phyloP scores from a whole-genome alignment of 2,888 invertebrate genomes.

The Cheilosia impressa region DNA sequence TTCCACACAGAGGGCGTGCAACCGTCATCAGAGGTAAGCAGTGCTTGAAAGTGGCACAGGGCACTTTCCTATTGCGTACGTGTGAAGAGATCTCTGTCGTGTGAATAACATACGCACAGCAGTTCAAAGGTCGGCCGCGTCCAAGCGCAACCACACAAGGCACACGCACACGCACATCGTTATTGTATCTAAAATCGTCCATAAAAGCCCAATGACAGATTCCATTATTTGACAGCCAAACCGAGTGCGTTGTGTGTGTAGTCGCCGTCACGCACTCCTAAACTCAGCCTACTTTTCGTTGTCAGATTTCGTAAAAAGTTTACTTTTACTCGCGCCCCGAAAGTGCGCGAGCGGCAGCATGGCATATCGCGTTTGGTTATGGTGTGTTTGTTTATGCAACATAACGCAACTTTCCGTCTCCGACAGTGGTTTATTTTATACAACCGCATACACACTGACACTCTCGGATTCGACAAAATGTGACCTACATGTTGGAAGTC shows the following conservation, averaged over 20 bases:
- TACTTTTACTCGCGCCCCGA: conserved; percentile 67
- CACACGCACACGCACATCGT: not conserved
- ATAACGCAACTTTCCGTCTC: conserved; percentile 56
- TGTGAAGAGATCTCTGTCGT: conserved; percentile 16
- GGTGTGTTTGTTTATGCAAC: conserved; percentile 54
- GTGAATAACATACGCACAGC: conserved; percentile 16
- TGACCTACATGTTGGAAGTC: conserved; percentile 64
- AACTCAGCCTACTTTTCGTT: conserved; percentile 70
- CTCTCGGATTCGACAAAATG: conserved; percentile 51
- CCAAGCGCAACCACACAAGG: conserved; percentile 14
- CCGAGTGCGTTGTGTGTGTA: not conserved
- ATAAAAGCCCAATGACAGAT: conserved; percentile 39
- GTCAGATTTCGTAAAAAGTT: conserved; percentile 70
- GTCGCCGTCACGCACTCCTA: conserved; percentile 66
- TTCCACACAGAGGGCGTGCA: conserved; percentile 24
- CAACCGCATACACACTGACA: conserved; percentile 31
- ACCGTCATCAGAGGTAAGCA: conserved; percentile 54
- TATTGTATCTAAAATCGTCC: not conserved
- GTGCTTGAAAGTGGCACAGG: conserved; percentile 44
- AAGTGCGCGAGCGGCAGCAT: conserved; percentile 53
- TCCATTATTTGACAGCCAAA: conserved; percentile 18
- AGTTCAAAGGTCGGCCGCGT: conserved; percentile 36
- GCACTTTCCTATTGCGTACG: conserved; percentile 3
- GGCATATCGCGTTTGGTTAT: conserved; percentile 2
- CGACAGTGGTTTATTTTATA: conserved; percentile 30